Evolutionary conservation across 2,113 vertebrate genomes (phyloP), one percentile per base, ranked within the genome.

Genomic region (Atractosteus spatula): DNA sequence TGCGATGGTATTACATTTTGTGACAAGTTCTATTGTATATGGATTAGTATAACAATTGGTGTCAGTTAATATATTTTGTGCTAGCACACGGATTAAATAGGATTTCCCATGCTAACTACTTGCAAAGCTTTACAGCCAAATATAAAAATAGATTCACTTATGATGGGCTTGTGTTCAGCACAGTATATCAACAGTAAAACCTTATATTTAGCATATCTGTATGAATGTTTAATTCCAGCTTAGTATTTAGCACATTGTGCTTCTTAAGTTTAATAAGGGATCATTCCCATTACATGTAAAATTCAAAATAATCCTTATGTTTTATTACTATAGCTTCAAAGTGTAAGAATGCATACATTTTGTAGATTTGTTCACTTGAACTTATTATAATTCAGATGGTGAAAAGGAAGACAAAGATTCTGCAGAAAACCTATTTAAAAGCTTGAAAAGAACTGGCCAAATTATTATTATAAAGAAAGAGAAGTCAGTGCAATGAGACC

Each of bases 51-150:
- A 41, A 66, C 47, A 47, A 66, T 66, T 45, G 64, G 29, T n/a
- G 64, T 66, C 7, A 14, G 44, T 66, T 66, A 66, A 66, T 66
- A 41, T n/a, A 45, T 66, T 66, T 43, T 66, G 64, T 29, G 29
- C 29, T 47, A 13, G 45, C 3, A 14, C 42, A 7, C 8, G 64
- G 43, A 66, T 66, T 66, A 66, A 13, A 42, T 45, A 13, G 45
- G 0, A 45, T 66, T 66, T 66, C n/a, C 42, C 14, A 13, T 13
- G 14, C 42, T 47, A 47, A 66, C 43, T n/a, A 66, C n/a, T n/a
- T 66, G 29, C n/a, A 42, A 17, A 66, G 64, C 64, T 66, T 66
- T 44, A 8, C 42, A 47, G 7, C 41, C 12, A 47, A 66, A 47
- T 66, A 42, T 66, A 13, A 47, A 66, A 66, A 66, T 66, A 66